phyloP scores from a whole-genome alignment of 2,888 invertebrate genomes.

The Acanthococcus lagerstroemiae region DNA sequence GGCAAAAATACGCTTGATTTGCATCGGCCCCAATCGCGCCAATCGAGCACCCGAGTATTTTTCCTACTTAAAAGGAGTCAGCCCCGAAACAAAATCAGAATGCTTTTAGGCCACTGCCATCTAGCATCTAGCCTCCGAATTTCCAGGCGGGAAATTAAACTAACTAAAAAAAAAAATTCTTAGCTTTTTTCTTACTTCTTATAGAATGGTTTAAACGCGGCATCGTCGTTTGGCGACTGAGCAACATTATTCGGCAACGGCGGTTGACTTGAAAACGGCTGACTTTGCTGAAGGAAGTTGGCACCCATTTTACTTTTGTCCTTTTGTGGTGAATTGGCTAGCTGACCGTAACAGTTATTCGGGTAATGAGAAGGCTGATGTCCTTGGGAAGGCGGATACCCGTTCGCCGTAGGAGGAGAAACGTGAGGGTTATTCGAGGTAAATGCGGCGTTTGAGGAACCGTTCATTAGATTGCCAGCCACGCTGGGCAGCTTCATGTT shows the following conservation, averaged over 20 bases:
- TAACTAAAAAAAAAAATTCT: too few species aligned
- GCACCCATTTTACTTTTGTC: conserved; percentile 13
- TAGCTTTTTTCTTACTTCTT: conserved; percentile 58
- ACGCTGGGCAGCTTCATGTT: conserved; percentile 70
- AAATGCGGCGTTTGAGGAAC: conserved; percentile 8
- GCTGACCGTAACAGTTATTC: conserved; percentile 14
- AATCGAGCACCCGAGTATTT: too few species aligned
- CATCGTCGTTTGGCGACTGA: conserved; percentile 42
- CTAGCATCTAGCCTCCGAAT: too few species aligned
- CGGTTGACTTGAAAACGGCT: conserved; percentile 26
- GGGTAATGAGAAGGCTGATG: conserved; percentile 13
- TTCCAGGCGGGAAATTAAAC: too few species aligned
- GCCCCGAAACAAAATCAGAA: too few species aligned
- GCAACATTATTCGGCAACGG: conserved; percentile 19
- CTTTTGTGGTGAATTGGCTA: conserved; percentile 16
- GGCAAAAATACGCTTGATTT: too few species aligned
- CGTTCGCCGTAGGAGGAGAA: conserved; percentile 19
- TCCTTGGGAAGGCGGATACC: conserved; percentile 34
- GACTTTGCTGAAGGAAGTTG: conserved; percentile 14
- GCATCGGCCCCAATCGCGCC: too few species aligned
- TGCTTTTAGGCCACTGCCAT: too few species aligned
- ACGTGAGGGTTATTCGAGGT: conserved; percentile 4
- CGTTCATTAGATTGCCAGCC: conserved; percentile 21
- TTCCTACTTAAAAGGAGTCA: too few species aligned
- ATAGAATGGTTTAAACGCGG: conserved; percentile 81